Percentiles rank a stretch among this genome's conserved stretches.
These are phyloP conservation scores for Myiotriccus ornatus DNA, from an alignment of 2,797 vertebrate species.

Conservation along the genomic window DNA sequence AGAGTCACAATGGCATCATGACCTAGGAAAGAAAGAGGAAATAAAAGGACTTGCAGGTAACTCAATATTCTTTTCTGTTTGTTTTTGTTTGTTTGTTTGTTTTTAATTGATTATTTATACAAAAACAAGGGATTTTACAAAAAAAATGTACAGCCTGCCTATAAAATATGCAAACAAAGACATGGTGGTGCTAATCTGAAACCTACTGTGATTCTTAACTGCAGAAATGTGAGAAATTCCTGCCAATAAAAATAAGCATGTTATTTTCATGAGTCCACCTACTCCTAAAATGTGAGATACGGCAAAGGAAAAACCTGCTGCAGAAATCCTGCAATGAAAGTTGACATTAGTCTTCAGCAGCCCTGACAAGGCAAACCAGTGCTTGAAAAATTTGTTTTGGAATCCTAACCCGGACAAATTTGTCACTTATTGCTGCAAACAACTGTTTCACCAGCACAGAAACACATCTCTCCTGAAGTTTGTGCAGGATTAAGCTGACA, in stretches of 20 bases:
- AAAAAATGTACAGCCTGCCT: background rate
- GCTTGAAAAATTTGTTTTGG: background rate
- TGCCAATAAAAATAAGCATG: background rate
- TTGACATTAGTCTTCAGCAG: background rate
- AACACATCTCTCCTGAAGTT: background rate
- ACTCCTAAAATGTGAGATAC: background rate
- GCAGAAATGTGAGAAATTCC: background rate
- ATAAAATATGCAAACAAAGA: background rate
- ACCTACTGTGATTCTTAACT: background rate
- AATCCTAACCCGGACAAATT: background rate
- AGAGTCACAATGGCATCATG: conserved; percentile 95
- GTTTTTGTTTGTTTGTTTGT: background rate
- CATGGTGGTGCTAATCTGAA: background rate
- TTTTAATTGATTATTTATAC: background rate
- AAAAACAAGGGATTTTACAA: background rate
- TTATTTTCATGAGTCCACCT: background rate
- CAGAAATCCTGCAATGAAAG: background rate
- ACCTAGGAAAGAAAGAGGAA: conserved; percentile 73
- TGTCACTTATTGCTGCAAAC: background rate
- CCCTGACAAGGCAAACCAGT: background rate
- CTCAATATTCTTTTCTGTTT: too few relatives aligned
- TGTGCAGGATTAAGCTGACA: background rate
- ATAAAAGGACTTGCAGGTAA: background rate
- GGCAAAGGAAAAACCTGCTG: background rate
- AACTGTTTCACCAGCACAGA: background rate